Evolutionary conservation across 2,113 vertebrate genomes (phyloP), one percentile per base, ranked within the genome.

Genomic region (Talpa occidentalis): DNA sequence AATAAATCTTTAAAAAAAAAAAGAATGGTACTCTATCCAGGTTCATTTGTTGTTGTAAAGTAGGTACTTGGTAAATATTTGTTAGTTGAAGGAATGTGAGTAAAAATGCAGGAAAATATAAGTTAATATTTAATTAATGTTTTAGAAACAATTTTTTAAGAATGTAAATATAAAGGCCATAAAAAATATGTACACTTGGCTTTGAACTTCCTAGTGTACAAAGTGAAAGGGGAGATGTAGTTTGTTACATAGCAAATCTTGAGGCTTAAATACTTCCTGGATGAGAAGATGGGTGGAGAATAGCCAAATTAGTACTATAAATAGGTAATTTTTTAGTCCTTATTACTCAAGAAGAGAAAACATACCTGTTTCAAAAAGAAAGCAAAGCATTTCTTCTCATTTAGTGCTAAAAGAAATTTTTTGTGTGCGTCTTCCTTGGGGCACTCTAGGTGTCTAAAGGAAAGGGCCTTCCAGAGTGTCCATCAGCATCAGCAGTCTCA

Each of bases 71-170:
- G 22, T 94, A 87, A 77, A 3, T 80, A 26, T 79, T 90, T 87
- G 21, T 76, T 76, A 30, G 84, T 47, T 77, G 16, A 69, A 67
- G 83, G 15, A 76, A 62, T 76, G 26, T 79, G 49, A 74, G 21
- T 70, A n/a, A 52, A 87, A 85, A 88, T 70, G n/a, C 24, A 85
- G 15, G 44, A 84, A 59, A 95, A 77, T 78, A 30, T 52, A 82
- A 81, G 44, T 88, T 83, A 76, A 28, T 44, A 62, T 16, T 49
- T 49, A 49, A 52, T 49, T 49, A 49, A 52, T 52, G 32, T 83
- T 88, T 60, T 44, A 54, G 62, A 30, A 79, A 47, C 49, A 19
- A 6, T 3, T 56, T 56, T 56, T 22, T 22, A 22, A 19, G 47
- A 60, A 81, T 59, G 44, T 35, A 62, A 14, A 5, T 49, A 16